A percentile compares a stretch with the other conserved stretches of the same genome.
phyloP scores from a whole-genome alignment of 2,797 vertebrate species.

The Falco concolor region DNA sequence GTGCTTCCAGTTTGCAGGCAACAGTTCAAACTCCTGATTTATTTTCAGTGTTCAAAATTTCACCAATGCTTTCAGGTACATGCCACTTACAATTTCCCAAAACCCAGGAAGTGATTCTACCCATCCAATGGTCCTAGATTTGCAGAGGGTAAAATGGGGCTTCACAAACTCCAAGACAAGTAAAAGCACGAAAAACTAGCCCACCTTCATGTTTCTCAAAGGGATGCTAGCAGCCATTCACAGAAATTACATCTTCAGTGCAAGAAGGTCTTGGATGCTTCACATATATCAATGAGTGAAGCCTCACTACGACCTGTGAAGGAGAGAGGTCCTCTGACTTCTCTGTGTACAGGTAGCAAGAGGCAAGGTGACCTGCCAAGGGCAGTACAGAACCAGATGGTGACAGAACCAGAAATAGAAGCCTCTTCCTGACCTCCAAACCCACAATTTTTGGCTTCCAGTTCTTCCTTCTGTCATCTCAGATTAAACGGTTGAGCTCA shows the following conservation, averaged over 20 bases:
- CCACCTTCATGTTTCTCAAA: background rate
- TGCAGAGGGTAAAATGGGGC: background rate
- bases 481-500: rapidly evolving
- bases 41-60: background rate
- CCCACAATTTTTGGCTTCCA: background rate
- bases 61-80: background rate
- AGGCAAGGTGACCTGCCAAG: background rate
- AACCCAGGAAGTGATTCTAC: background rate
- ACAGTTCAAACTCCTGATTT: background rate
- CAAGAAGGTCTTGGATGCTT: background rate
- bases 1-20: background rate
- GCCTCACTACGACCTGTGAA: background rate
- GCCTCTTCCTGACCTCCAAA: background rate
- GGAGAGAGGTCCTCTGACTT: background rate
- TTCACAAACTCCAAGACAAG: background rate
- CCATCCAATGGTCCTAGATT: background rate
- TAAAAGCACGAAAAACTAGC: background rate
- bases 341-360: background rate
- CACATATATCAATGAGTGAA: background rate
- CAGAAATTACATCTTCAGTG: background rate
- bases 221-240: rapidly evolving
- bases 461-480: background rate
- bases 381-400: background rate
- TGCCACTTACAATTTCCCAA: background rate
- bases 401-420: background rate